These are phyloP conservation scores for Thamnophis sirtalis DNA, from an alignment of 2,113 vertebrate genomes.

Conservation along the genomic window DNA sequence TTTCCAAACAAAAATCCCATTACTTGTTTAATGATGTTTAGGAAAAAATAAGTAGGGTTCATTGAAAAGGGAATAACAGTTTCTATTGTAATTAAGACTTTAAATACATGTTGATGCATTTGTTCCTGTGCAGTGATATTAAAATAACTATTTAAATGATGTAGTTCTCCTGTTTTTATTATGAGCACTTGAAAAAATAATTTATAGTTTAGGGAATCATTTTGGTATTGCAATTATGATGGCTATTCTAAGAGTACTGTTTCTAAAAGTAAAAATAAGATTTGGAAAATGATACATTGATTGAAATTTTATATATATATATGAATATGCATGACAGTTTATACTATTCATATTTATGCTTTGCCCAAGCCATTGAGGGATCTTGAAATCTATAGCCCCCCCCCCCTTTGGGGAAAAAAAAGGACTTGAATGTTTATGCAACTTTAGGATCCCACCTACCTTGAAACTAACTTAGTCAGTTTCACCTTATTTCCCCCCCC, in stretches of 20 bases:
- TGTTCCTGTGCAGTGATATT: slow-evolving; percentile 58
- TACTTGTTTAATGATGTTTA: slow-evolving; percentile 76
- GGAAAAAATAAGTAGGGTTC: slow-evolving; percentile 64
- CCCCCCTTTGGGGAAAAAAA: slow-evolving; percentile 61
- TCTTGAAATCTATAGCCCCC: slow-evolving; percentile 68
- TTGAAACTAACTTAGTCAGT: slow-evolving; percentile 69
- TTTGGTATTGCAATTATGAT: not conserved
- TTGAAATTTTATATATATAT: slow-evolving; percentile 35
- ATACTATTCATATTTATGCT: slow-evolving; percentile 67
- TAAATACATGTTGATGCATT: slow-evolving; percentile 52
- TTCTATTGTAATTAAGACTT: slow-evolving; percentile 60
- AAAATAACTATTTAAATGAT: slow-evolving; percentile 61
- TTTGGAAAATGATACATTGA: slow-evolving; percentile 56
- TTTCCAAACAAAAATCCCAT: slow-evolving; percentile 71
- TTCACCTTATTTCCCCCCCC: slow-evolving; percentile 57
- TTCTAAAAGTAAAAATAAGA: slow-evolving; percentile 47
- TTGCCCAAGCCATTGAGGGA: slow-evolving; percentile 60
- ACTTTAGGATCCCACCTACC: slow-evolving; percentile 64
- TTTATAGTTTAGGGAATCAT: slow-evolving; percentile 1
- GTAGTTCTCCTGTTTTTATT: slow-evolving; percentile 43
- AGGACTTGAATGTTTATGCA: slow-evolving; percentile 62
- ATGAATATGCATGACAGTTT: slow-evolving; percentile 58
- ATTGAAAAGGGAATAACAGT: slow-evolving; percentile 64
- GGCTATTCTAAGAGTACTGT: slow-evolving; percentile 47
- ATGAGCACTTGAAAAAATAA: slow-evolving; percentile 35